Percentiles rank a stretch among this genome's conserved stretches.
Conservation (phyloP, 2,113 vertebrate genomes). For the rabbit (Oryctolagus cuniculus) region mOryCun1.1 NC_091444.1:26284001-26284500, state of each 20-base stretch:
- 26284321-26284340: not conserved
- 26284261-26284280: not conserved
- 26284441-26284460: not conserved
- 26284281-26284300: not conserved
- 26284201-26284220: not conserved
- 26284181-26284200: not conserved
- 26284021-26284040: not conserved
- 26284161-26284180: not conserved
- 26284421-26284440: not conserved
- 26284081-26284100: not conserved
- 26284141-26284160: not conserved
- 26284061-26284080: too few relatives aligned
- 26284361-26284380: not conserved
- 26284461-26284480: not conserved
- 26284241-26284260: not conserved
- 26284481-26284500: not conserved
- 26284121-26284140: fast-evolving
- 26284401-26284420: not conserved
- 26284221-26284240: not conserved
- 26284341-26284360: too few relatives aligned
- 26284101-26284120: not conserved
- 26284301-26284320: not conserved
- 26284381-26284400: not conserved
- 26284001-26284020: too few relatives aligned
- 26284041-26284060: not conserved